phyloP scores from a whole-genome alignment of 2,797 vertebrate genomes.

The Triplophysa bombifrons region DNA sequence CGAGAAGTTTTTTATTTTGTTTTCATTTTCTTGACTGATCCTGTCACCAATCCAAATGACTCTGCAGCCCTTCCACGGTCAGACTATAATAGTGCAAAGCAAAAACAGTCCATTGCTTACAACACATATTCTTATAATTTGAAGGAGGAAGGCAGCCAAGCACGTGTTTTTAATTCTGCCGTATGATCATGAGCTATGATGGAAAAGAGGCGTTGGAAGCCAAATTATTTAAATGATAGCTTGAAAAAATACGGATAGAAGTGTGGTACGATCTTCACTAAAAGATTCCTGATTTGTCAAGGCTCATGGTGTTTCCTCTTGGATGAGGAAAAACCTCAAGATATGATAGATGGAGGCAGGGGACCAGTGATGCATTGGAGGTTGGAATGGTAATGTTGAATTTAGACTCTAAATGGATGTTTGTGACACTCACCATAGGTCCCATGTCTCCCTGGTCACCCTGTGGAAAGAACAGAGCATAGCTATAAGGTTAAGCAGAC shows the following conservation, averaged over 20 bases:
- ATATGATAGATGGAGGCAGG: neutral
- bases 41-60: conserved; percentile 13
- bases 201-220: conserved; percentile 28
- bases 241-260: conserved; percentile 37
- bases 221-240: conserved; percentile 37
- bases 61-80: conserved; percentile 15
- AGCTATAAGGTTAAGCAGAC: conserved; percentile 33
- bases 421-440: conserved; percentile 83
- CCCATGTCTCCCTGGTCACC: conserved; percentile 90
- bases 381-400: conserved; percentile 23
- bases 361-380: neutral
- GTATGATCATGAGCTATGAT: conserved; percentile 40
- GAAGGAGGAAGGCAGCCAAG: conserved; percentile 31
- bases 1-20: neutral
- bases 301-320: conserved; percentile 15
- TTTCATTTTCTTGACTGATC: conserved; percentile 31
- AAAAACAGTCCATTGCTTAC: conserved; percentile 33
- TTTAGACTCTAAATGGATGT: neutral
- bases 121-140: conserved; percentile 47
- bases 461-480: conserved; percentile 70
- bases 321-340: neutral
- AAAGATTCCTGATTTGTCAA: conserved; percentile 45
- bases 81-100: neutral
- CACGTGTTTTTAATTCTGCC: conserved; percentile 52
- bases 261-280: conserved; percentile 8